phyloP scores from a whole-genome alignment of 1,140 invertebrate genomes.

The Caenorhabditis elegans region WBcel235 BX284604.4:6562501-6563000 shows the following conservation, averaged over 20 bases:
- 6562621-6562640: too few relatives aligned
- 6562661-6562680: too few relatives aligned
- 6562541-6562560: too few relatives aligned
- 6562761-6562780: not conserved
- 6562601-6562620: too few relatives aligned
- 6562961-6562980: constrained; percentile 30
- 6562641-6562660: too few relatives aligned
- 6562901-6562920: not conserved
- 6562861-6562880: constrained; percentile 1
- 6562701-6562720: constrained; percentile 36
- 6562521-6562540: too few relatives aligned
- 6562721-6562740: constrained; percentile 35
- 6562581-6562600: too few relatives aligned
- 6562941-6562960: not conserved
- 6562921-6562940: not conserved
- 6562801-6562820: constrained; percentile 36
- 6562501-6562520: too few relatives aligned
- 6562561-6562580: too few relatives aligned
- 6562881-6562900: constrained; percentile 18
- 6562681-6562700: constrained; percentile 20
- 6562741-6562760: constrained; percentile 31
- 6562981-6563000: constrained; percentile 35
- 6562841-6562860: constrained; percentile 34
- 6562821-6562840: constrained; percentile 32
- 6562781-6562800: not conserved